Evolutionary conservation across 2,113 vertebrate genomes (phyloP).

Genomic region (Ictalurus punctatus): DNA sequence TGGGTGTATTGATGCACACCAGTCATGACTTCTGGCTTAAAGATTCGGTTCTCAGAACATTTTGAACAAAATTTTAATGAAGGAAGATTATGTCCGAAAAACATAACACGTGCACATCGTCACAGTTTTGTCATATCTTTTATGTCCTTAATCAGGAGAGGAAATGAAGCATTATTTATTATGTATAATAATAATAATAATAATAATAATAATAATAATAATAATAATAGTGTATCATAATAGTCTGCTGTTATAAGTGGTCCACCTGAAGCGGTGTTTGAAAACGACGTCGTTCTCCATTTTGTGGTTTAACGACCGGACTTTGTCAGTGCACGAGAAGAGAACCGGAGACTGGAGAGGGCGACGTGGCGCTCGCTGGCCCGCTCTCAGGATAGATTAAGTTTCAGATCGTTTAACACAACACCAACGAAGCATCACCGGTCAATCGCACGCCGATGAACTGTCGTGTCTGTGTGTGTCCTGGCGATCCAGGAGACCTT

Average conservation of each 20-base stretch:
- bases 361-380: neutral
- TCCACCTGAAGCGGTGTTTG: neutral
- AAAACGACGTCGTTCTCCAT: neutral
- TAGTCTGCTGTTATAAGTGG: neutral
- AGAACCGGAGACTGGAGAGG: neutral
- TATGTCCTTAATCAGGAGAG: neutral
- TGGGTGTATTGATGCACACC: no score
- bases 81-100: neutral
- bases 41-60: no score
- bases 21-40: no score
- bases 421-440: neutral
- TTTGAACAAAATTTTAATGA: no score
- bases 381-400: neutral
- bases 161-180: neutral
- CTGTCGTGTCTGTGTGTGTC: constrained; percentile 9
- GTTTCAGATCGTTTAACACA: constrained; percentile 19
- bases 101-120: neutral
- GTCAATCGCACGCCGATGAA: neutral
- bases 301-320: neutral
- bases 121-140: neutral
- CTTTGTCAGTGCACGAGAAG: neutral
- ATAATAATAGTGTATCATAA: neutral
- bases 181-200: no score
- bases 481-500: neutral
- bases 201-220: no score